These are phyloP conservation scores for Rhegmatorhina hoffmannsi DNA, from an alignment of 2,113 vertebrate species.

Conservation along the genomic window DNA sequence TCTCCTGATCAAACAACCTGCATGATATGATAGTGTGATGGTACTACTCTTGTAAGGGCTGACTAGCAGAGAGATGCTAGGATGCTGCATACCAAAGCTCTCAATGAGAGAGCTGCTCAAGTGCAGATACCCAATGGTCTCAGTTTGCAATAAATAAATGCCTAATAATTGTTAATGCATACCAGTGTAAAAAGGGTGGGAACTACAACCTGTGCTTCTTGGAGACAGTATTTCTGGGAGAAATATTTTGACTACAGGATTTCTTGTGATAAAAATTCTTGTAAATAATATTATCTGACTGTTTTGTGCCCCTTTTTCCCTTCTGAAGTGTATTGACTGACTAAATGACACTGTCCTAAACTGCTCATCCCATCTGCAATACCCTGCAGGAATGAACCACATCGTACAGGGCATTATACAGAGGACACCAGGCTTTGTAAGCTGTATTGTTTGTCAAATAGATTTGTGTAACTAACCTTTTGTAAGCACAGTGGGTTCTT, in stretches of 20 bases:
- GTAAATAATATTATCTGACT: neutral
- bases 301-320: neutral
- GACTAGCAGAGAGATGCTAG: neutral
- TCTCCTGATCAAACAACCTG: neutral
- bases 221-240: neutral
- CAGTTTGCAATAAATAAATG: neutral
- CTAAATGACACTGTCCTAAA: neutral
- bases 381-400: neutral
- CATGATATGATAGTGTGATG: neutral
- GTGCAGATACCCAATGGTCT: neutral
- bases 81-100: neutral
- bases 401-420: neutral
- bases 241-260: neutral
- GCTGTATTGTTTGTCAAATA: neutral
- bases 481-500: neutral
- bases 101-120: neutral
- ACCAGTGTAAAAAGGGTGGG: neutral
- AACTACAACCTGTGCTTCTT: neutral
- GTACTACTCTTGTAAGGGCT: neutral
- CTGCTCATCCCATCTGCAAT: neutral
- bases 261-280: neutral
- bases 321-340: neutral
- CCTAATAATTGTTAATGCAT: neutral
- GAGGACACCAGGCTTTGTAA: neutral
- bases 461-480: neutral